phyloP scores from a whole-genome alignment of 37 sponge, comb jelly and placozoan species.

The Beroe forskalii region DNA sequence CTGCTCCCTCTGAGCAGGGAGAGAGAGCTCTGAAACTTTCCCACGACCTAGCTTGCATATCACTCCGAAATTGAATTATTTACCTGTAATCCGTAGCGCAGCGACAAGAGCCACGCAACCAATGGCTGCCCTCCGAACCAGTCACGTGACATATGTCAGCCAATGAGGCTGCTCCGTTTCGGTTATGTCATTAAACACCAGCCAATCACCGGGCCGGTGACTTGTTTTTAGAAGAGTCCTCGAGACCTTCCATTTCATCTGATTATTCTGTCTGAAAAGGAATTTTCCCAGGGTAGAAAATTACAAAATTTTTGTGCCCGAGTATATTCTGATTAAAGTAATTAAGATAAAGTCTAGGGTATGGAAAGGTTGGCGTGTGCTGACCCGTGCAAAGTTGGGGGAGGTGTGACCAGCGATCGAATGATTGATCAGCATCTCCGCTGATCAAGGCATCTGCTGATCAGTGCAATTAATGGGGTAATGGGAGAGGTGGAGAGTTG shows the following conservation, averaged over 20 bases:
- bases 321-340: constrained; percentile 28
- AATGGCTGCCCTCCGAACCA: neutral
- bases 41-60: constrained; percentile 54
- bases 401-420: neutral
- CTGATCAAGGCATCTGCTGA: no score
- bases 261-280: constrained; percentile 25
- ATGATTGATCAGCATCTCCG: no score
- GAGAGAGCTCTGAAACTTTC: constrained; percentile 35
- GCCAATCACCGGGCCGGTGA: neutral
- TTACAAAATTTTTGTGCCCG: constrained; percentile 55
- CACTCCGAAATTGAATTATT: constrained; percentile 61
- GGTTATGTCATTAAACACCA: neutral
- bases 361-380: neutral
- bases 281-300: constrained; percentile 60
- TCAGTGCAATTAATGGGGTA: no score
- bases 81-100: neutral
- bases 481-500: no score
- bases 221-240: constrained; percentile 15
- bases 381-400: neutral
- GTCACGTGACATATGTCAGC: neutral
- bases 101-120: neutral
- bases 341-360: constrained; percentile 29
- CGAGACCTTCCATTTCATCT: neutral
- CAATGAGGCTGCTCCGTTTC: neutral
- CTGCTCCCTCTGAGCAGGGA: no score